Evolutionary conservation across 2,888 invertebrate species (phyloP).

Genomic region (Mechanitis mazaeus): DNA sequence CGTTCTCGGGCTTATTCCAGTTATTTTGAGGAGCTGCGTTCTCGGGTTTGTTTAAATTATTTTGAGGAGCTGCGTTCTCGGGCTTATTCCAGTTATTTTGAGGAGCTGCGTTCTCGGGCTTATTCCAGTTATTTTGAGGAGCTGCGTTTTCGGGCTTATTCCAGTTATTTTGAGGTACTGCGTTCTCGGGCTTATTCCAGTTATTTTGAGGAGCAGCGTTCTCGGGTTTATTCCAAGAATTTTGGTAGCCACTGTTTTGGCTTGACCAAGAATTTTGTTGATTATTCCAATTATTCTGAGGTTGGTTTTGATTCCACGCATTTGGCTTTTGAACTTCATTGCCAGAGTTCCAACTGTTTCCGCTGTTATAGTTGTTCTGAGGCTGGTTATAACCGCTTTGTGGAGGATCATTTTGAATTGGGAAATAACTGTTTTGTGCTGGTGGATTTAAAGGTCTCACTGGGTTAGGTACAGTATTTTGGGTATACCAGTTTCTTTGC

Average conservation of each 20-base stretch:
- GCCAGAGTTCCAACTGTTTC: conserved; percentile 2
- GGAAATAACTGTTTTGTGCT: conserved; percentile 35
- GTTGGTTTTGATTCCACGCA: conserved; percentile 19
- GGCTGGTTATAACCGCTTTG: conserved; percentile 31
- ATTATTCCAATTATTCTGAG: conserved; percentile 30
- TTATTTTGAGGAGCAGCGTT: conserved; percentile 24
- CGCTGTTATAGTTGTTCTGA: conserved; percentile 26
- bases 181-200: conserved; percentile 28
- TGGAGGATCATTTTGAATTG: conserved; percentile 35
- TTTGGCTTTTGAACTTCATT: conserved; percentile 16
- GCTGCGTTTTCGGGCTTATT: conserved; percentile 19
- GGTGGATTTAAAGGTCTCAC: conserved; percentile 4
- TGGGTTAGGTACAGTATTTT: conserved; percentile 2
- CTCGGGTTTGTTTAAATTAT: conserved; percentile 28
- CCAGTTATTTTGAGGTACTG: conserved; percentile 22
- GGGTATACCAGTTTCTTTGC: neutral
- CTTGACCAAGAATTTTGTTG: conserved; percentile 22
- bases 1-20: conserved; percentile 28
- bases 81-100: conserved; percentile 16
- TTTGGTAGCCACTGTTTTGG: conserved; percentile 28
- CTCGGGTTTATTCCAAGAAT: conserved; percentile 28
- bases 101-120: conserved; percentile 28
- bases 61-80: conserved; percentile 27
- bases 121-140: conserved; percentile 21
- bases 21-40: conserved; percentile 24